These are phyloP conservation scores for Athalia cordata DNA, from an alignment of 2,888 invertebrate species.

Conservation along the genomic window DNA sequence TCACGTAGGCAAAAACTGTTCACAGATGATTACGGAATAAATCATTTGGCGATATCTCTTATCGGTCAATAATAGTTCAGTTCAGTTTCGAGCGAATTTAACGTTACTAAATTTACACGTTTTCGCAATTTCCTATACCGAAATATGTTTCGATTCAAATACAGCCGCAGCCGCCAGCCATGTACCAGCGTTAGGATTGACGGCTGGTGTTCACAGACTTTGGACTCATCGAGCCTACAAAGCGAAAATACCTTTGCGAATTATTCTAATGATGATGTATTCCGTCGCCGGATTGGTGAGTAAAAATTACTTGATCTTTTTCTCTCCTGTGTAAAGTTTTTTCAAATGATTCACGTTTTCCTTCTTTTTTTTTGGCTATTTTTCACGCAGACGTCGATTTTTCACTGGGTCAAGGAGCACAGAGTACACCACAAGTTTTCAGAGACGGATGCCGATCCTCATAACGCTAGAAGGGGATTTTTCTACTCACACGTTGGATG, in stretches of 20 bases:
- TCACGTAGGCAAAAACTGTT: no score
- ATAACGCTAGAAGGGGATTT: conserved; percentile 89
- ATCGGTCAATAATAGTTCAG: neutral
- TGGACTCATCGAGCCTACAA: conserved; percentile 35
- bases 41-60: neutral
- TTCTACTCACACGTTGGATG: conserved; percentile 96
- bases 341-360: neutral
- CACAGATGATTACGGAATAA: no score
- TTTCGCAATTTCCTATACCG: neutral
- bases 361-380: conserved; percentile 20
- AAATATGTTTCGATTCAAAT: neutral
- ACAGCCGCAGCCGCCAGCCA: conserved; percentile 18
- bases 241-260: conserved; percentile 15
- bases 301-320: neutral
- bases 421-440: conserved; percentile 92
- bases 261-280: conserved; percentile 27
- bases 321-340: neutral
- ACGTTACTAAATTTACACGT: neutral
- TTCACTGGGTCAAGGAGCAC: conserved; percentile 91
- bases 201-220: conserved; percentile 25
- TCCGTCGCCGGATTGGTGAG: conserved; percentile 28
- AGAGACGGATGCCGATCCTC: conserved; percentile 90
- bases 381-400: conserved; percentile 83
- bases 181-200: conserved; percentile 22
- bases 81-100: neutral